phyloP scores from a whole-genome alignment of 2,888 invertebrate genomes.

The Ctena decussata region DNA sequence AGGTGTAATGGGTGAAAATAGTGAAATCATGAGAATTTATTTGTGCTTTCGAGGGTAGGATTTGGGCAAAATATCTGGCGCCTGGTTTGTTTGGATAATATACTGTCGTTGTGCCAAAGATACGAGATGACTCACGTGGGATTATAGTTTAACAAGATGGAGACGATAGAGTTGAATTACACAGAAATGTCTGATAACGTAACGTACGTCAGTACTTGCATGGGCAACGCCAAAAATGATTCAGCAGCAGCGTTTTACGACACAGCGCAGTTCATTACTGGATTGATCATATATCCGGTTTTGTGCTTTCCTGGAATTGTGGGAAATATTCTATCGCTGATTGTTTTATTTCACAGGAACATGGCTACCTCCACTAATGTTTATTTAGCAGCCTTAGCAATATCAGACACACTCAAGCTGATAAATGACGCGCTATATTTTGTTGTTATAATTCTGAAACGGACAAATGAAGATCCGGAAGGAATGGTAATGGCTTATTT shows the following conservation, averaged over 20 bases:
- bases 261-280: conserved; percentile 76
- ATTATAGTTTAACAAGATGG: neutral
- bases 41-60: neutral
- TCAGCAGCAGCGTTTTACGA: conserved; percentile 74
- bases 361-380: conserved; percentile 83
- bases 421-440: conserved; percentile 83
- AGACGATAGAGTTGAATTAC: conserved; percentile 23
- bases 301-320: conserved; percentile 79
- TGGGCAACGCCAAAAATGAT: conserved; percentile 20
- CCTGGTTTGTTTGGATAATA: neutral
- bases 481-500: conserved; percentile 74
- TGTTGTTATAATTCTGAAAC: conserved; percentile 75
- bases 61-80: neutral
- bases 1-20: neutral
- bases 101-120: neutral
- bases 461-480: conserved; percentile 68
- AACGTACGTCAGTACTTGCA: conserved; percentile 29
- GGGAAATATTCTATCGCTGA: conserved; percentile 79
- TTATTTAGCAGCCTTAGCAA: conserved; percentile 80
- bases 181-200: conserved; percentile 9
- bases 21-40: neutral
- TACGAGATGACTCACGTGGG: neutral
- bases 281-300: conserved; percentile 80
- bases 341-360: conserved; percentile 78
- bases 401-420: conserved; percentile 82